phyloP scores from a whole-genome alignment of 2,113 vertebrate species.

The Oenanthe oenanthe region DNA sequence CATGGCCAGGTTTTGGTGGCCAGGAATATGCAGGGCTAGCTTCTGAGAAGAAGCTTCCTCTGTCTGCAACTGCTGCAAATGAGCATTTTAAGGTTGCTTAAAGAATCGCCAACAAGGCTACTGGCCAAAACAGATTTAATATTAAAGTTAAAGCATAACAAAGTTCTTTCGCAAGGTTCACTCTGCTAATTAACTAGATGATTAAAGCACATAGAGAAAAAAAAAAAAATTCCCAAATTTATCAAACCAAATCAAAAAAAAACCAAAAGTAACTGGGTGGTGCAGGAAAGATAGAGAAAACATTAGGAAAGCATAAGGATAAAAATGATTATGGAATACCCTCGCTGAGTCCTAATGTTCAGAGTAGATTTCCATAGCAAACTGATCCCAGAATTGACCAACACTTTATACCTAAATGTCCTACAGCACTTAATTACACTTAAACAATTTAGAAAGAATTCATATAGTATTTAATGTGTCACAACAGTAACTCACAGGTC shows the following conservation, averaged over 20 bases:
- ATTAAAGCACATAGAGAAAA: neutral
- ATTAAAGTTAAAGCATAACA: neutral
- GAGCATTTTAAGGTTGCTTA: neutral
- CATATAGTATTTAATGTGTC: neutral
- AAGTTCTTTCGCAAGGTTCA: neutral
- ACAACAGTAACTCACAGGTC: neutral
- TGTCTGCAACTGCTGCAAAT: accelerated
- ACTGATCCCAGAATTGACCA: neutral
- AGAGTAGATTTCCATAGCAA: neutral
- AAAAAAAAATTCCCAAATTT: neutral
- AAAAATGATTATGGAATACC: neutral
- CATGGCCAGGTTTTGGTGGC: neutral
- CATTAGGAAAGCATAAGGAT: neutral
- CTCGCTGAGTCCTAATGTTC: neutral
- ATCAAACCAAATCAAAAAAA: neutral
- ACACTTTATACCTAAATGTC: neutral
- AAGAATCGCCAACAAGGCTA: neutral
- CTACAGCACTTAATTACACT: neutral
- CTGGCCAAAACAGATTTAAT: neutral
- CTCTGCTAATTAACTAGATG: neutral
- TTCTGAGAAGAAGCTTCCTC: neutral
- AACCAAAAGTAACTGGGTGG: neutral
- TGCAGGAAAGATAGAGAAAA: neutral
- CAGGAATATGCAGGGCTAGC: accelerated
- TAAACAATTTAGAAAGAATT: neutral